These are phyloP conservation scores for Eupithecia abbreviata DNA, from an alignment of 2,888 invertebrate genomes.

Conservation along the genomic window DNA sequence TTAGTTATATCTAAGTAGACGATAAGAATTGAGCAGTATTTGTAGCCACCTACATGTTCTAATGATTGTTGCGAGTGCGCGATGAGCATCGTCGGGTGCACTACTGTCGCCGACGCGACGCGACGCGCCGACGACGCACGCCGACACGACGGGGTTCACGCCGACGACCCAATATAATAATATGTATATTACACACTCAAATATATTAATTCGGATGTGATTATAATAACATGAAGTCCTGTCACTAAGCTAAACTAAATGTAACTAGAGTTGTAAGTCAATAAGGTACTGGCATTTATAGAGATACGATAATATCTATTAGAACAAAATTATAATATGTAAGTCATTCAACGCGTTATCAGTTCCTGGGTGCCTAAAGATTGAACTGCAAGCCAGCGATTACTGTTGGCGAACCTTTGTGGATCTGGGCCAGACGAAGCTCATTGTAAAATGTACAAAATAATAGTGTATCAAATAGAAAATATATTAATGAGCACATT, in stretches of 20 bases:
- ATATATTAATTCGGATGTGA: slow-evolving; percentile 28
- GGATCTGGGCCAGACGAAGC: slow-evolving; percentile 25
- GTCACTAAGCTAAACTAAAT: slow-evolving; percentile 18
- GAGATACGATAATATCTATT: background rate
- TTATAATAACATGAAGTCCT: slow-evolving; percentile 18
- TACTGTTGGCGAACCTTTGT: background rate
- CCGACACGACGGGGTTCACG: too few species aligned
- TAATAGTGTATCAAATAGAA: slow-evolving; percentile 43
- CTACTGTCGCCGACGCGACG: background rate
- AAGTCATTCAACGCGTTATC: background rate
- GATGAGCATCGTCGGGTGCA: slow-evolving; percentile 10
- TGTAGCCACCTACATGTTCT: slow-evolving; percentile 42
- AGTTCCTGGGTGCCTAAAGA: background rate
- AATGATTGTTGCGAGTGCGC: slow-evolving; percentile 27
- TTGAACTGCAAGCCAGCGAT: background rate
- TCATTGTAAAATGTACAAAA: slow-evolving; percentile 51
- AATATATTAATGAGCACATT: slow-evolving; percentile 49
- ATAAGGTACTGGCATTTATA: slow-evolving; percentile 39
- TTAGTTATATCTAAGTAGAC: slow-evolving; percentile 39
- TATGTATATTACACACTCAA: background rate
- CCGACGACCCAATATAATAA: background rate
- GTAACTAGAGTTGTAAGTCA: slow-evolving; percentile 31
- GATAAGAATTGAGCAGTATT: slow-evolving; percentile 56
- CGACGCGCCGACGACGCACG: background rate
- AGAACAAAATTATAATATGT: background rate